phyloP scores from a whole-genome alignment of 2,797 vertebrate genomes.

The Moxostoma hubbsi region DNA sequence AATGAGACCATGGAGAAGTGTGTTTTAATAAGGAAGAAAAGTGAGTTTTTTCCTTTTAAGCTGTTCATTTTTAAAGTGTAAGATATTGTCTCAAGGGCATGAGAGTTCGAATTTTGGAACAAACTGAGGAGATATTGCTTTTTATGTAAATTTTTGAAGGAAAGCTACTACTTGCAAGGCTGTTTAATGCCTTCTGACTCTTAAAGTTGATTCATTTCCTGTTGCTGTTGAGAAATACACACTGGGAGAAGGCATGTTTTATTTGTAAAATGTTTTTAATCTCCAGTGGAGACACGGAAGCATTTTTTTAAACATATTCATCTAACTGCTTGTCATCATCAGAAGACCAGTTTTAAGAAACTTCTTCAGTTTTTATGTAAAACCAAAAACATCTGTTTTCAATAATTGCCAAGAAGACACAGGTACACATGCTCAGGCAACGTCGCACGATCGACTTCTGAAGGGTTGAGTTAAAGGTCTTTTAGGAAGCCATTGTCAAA shows the following conservation, averaged over 20 bases:
- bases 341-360: neutral
- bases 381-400: neutral
- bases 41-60: conserved; percentile 41
- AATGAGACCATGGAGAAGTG: conserved; percentile 32
- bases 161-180: neutral
- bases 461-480: conserved; percentile 11
- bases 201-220: conserved; percentile 43
- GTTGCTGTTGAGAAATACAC: neutral
- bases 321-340: neutral
- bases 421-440: conserved; percentile 59
- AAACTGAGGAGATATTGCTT: conserved; percentile 6
- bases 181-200: conserved; percentile 7
- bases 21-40: conserved; percentile 25
- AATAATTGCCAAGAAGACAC: neutral
- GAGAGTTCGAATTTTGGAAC: conserved; percentile 34
- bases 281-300: conserved; percentile 5
- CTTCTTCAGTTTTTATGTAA: conserved; percentile 1
- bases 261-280: neutral
- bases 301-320: conserved; percentile 22
- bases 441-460: conserved; percentile 31
- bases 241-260: neutral
- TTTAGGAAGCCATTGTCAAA: neutral
- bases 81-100: conserved; percentile 12
- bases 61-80: conserved; percentile 29
- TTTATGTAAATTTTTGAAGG: neutral